These are phyloP conservation scores for Copidosoma aretas DNA, from an alignment of 2,888 invertebrate species.

Conservation along the genomic window DNA sequence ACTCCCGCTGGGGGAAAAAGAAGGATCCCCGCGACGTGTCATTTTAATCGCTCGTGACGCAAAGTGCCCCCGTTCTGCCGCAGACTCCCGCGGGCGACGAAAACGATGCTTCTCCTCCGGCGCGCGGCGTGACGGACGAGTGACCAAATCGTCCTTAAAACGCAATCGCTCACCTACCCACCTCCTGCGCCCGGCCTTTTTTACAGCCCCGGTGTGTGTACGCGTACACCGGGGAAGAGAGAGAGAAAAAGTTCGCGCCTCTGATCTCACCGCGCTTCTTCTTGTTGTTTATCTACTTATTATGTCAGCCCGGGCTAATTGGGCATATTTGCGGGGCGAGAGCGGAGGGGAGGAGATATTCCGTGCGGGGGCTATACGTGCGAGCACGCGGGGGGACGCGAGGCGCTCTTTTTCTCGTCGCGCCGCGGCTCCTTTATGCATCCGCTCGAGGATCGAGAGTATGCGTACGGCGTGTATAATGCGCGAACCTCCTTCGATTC, in stretches of 20 bases:
- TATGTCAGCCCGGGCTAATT: constrained; percentile 59
- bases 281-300: constrained; percentile 60
- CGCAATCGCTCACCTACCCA: constrained; percentile 53
- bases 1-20: too few relatives aligned
- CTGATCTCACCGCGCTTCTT: constrained; percentile 57
- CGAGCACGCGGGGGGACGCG: constrained; percentile 13
- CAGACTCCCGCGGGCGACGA: not conserved
- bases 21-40: constrained; percentile 16
- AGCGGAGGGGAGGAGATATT: too few relatives aligned
- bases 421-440: not conserved
- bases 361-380: too few relatives aligned
- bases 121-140: constrained; percentile 48
- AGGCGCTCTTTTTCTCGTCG: not conserved
- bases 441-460: too few relatives aligned
- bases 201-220: constrained; percentile 22
- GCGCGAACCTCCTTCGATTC: constrained; percentile 9
- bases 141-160: constrained; percentile 58
- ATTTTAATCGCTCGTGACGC: constrained; percentile 40
- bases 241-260: constrained; percentile 53
- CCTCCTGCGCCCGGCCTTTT: constrained; percentile 28
- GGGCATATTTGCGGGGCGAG: constrained; percentile 51
- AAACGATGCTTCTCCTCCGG: not conserved
- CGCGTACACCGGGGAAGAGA: too few relatives aligned
- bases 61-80: constrained; percentile 23
- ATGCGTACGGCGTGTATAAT: not conserved